Conservation (phyloP, 2,113 vertebrate genomes). For the Promerops cafer region DNA sequence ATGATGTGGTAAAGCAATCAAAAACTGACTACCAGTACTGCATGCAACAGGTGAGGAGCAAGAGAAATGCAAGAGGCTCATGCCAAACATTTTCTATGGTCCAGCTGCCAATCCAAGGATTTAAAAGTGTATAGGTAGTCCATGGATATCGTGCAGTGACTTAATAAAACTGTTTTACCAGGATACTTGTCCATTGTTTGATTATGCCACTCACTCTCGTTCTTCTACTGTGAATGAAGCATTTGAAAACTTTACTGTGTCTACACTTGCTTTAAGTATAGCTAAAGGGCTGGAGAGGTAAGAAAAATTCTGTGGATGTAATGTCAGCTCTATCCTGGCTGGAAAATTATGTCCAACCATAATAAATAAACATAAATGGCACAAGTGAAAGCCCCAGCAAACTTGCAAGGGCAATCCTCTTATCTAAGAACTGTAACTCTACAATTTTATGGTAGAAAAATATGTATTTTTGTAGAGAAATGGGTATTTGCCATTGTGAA, state of each 20-base stretch:
- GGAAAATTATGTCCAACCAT: neutral
- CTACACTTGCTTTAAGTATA: neutral
- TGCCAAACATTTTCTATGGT: neutral
- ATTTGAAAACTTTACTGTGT: neutral
- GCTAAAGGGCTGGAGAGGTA: neutral
- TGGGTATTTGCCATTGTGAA: neutral
- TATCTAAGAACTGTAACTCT: neutral
- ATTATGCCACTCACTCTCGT: neutral
- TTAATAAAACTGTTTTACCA: neutral
- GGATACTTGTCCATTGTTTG: neutral
- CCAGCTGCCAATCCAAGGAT: neutral
- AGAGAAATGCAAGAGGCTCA: neutral
- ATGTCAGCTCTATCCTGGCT: neutral
- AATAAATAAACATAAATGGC: neutral
- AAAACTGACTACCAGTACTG: neutral
- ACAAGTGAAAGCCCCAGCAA: neutral
- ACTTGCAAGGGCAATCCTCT: neutral
- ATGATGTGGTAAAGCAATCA: neutral
- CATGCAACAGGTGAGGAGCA: neutral
- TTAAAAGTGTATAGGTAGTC: neutral
- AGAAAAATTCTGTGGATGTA: neutral
- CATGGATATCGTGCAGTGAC: fast-evolving
- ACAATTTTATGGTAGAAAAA: neutral
- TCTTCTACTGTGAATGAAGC: neutral
- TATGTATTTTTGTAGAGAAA: neutral